Conservation (phyloP, 2,113 vertebrate species). For the Myiopsitta monachus region DNA sequence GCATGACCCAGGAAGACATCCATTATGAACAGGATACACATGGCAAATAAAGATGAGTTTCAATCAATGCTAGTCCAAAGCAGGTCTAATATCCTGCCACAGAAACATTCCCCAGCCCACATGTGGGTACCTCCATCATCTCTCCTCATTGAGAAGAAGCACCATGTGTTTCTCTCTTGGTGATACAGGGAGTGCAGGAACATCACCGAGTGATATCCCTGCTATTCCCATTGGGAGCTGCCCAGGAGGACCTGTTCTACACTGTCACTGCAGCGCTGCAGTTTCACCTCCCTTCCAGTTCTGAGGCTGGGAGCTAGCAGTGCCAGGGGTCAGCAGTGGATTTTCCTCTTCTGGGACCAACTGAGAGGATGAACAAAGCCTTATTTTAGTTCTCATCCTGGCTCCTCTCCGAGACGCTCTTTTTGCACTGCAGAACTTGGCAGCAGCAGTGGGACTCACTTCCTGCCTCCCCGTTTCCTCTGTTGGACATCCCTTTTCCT, state of each 20-base stretch:
- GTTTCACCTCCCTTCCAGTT: not conserved
- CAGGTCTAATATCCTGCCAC: not conserved
- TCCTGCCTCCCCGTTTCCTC: not conserved
- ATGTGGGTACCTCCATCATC: not conserved
- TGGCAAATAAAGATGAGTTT: not conserved
- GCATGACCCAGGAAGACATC: no score
- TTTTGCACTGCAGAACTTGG: not conserved
- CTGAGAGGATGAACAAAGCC: constrained; percentile 14
- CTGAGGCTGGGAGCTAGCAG: not conserved
- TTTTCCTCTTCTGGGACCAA: not conserved
- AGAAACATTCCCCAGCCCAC: not conserved
- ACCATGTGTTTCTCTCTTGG: not conserved
- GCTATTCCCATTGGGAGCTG: not conserved
- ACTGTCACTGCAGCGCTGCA: not conserved
- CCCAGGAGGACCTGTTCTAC: not conserved
- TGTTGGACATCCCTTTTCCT: not conserved
- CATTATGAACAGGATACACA: not conserved
- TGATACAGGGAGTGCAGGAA: fast-evolving
- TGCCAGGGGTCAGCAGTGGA: not conserved
- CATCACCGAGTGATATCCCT: not conserved
- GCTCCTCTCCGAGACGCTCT: not conserved
- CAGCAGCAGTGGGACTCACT: not conserved
- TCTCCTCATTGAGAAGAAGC: not conserved
- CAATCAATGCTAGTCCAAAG: no score
- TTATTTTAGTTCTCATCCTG: not conserved